These are phyloP conservation scores for Cichladusa arquata DNA, from an alignment of 2,113 vertebrate genomes.

Conservation along the genomic window DNA sequence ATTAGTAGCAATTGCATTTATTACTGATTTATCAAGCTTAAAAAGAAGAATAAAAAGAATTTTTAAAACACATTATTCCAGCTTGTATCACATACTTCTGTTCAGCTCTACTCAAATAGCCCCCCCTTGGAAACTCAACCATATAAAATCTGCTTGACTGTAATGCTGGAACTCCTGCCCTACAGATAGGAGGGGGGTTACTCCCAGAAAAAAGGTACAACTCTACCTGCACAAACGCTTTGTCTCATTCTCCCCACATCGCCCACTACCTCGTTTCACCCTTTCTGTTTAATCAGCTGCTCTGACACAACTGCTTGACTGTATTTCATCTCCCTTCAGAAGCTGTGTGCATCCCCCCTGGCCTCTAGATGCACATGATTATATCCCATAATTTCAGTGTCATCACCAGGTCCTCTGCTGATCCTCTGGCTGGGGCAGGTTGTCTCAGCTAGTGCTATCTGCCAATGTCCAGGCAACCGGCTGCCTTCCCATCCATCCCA, in stretches of 20 bases:
- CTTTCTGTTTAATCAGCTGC: neutral
- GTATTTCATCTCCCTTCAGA: neutral
- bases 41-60: neutral
- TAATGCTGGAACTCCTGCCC: neutral
- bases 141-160: neutral
- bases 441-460: neutral
- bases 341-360: neutral
- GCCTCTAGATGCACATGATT: neutral
- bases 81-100: neutral
- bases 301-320: neutral
- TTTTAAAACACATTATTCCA: neutral
- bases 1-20: conserved; percentile 83
- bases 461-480: neutral
- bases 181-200: neutral
- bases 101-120: neutral
- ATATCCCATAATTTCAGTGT: neutral
- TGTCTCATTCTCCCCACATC: neutral
- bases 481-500: neutral
- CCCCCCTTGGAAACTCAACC: neutral
- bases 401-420: neutral
- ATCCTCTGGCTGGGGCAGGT: neutral
- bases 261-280: neutral
- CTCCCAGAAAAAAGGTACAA: neutral
- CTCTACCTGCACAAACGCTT: accelerated
- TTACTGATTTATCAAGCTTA: conserved; percentile 90